Evolutionary conservation across 2,113 vertebrate genomes (phyloP), one percentile per base, ranked within the genome.

Genomic region (Mohoua ochrocephala): DNA sequence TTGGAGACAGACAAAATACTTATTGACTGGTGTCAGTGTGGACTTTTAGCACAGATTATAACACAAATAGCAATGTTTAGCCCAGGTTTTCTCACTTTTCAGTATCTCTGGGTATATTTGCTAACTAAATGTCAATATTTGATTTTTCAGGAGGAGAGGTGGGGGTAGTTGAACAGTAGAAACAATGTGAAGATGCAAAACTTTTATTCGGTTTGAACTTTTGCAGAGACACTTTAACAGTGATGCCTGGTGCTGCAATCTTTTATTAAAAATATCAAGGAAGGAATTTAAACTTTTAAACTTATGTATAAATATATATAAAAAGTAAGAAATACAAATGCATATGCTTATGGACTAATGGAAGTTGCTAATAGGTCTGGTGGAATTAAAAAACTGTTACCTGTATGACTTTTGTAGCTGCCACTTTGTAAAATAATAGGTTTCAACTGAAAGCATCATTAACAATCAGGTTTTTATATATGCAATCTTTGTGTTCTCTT

Each of bases 401-500:
- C 13, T 74, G 67, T 47, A 15, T 57, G 10, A 53, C 14, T 73
- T 87, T 21, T 15, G 5, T 80, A 61, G 33, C 24, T 91, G 50
- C n/a, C 4, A 19, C 15, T 67, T 14, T 49, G 9, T 49, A n/a
- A 65, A 84, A 27, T 63, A 42, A 3, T 56, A 41, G 37, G 3
- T 85, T 68, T 56, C 16, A 85, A 27, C 33, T 56, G 57, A 79
- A 95, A 93, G 27, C 13, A n/a, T 42, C 11, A 56, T 57, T 52
- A 35, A 85, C 56, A 79, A 30, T 13, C 7, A 27, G 11, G 7
- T 63, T 82, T 85, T 95, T 81, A 41, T 49, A 41, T 59, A 5
- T 24, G 30, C 22, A 9, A 7, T 95, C 68, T 97, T 86, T 98
- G 44, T 90, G 76, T 96, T 96, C 21, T 56, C 33, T 98, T 97